A percentile compares a stretch with the other conserved stretches of the same genome.
Evolutionary conservation across 2,888 invertebrate genomes (phyloP).

Genomic region (Margaritifera margaritifera): DNA sequence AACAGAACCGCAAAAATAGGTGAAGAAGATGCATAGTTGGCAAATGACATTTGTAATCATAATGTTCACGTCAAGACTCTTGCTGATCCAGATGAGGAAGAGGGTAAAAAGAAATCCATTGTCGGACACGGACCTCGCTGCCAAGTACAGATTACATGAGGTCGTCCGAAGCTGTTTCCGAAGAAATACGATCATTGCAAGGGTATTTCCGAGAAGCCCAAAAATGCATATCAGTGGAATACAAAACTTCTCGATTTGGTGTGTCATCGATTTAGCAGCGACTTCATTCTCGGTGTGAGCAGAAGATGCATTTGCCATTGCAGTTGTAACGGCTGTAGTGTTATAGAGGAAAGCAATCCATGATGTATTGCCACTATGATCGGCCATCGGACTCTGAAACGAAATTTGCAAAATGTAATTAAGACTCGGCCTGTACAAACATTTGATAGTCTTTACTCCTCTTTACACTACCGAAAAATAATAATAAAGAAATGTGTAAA

Average conservation of each 20-base stretch:
- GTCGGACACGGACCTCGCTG: slow-evolving; percentile 85
- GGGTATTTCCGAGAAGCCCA: slow-evolving; percentile 83
- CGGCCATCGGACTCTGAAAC: no score
- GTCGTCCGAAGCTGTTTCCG: slow-evolving; percentile 81
- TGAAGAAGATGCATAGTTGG: slow-evolving; percentile 82
- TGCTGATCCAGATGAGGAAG: slow-evolving; percentile 73
- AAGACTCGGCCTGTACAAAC: no score
- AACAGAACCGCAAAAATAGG: slow-evolving; percentile 66
- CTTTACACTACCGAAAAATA: no score
- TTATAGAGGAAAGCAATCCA: no score
- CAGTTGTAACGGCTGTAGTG: no score
- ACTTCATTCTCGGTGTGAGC: no score
- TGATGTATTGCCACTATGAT: no score
- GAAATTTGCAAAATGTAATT: no score
- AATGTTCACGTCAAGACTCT: slow-evolving; percentile 65
- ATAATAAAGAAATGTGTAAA: no score
- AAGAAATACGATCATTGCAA: slow-evolving; percentile 84
- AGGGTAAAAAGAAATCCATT: slow-evolving; percentile 83
- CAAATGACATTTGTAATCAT: slow-evolving; percentile 76
- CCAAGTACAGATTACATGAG: slow-evolving; percentile 86
- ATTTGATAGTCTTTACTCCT: no score
- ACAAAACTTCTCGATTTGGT: slow-evolving; percentile 16
- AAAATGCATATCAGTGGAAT: slow-evolving; percentile 80
- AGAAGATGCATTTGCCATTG: no score
- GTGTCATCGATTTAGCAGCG: no score